Evolutionary conservation across 1,140 invertebrate species (phyloP).

Genomic region (Steinernema feltiae): DNA sequence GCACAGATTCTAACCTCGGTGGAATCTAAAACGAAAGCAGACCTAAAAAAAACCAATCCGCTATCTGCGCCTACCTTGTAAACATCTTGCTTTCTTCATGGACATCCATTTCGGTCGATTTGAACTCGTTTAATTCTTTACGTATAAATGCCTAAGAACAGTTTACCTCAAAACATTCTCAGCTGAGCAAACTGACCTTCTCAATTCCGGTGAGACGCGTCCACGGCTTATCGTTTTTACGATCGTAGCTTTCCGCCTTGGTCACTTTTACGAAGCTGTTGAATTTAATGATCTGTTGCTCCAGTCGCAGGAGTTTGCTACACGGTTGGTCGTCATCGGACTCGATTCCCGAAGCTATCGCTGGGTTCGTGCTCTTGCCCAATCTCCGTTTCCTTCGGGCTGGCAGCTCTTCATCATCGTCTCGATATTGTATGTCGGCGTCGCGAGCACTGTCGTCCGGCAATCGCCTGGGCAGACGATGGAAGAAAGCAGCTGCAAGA

Average conservation of each 20-base stretch:
- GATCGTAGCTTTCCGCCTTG: neutral
- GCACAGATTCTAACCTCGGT: no score
- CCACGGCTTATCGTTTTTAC: neutral
- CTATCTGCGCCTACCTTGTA: no score
- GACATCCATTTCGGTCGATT: neutral
- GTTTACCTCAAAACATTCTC: neutral
- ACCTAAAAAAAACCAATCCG: no score
- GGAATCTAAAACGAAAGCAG: no score
- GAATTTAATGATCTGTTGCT: neutral
- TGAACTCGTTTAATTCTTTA: neutral
- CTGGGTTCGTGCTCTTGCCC: neutral
- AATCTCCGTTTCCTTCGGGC: neutral
- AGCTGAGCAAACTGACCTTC: neutral
- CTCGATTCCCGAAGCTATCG: neutral
- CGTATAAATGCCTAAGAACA: neutral
- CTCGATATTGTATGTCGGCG: neutral
- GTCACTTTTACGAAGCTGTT: neutral
- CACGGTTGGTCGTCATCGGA: no score
- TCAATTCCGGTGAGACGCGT: neutral
- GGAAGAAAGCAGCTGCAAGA: no score
- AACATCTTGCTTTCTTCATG: neutral
- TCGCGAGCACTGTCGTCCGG: neutral
- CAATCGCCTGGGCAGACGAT: neutral
- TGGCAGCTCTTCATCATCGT: neutral
- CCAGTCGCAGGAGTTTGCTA: neutral